phyloP scores from a whole-genome alignment of 1,140 invertebrate species.

The Gryon sp. region DNA sequence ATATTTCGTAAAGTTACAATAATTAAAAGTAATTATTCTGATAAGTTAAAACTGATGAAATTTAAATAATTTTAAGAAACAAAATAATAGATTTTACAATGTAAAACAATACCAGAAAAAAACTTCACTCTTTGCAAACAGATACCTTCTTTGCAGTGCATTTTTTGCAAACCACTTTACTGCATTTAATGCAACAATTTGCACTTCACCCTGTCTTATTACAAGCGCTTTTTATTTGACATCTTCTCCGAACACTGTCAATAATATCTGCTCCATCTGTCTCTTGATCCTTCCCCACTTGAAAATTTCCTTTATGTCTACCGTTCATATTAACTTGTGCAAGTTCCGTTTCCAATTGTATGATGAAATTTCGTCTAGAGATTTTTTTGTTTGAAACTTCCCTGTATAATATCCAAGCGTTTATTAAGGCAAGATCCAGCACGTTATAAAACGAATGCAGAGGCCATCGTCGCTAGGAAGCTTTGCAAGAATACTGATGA shows the following conservation, averaged over 20 bases:
- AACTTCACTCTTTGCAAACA: no score
- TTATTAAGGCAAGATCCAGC: constrained; percentile 65
- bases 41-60: no score
- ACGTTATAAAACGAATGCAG: constrained; percentile 68
- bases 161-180: constrained; percentile 16
- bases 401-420: constrained; percentile 64
- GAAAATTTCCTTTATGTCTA: no score
- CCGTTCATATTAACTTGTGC: no score
- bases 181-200: constrained; percentile 5
- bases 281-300: no score
- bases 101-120: no score
- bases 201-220: constrained; percentile 12
- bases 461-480: constrained; percentile 63
- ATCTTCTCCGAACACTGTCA: no score
- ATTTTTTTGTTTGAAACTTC: not conserved
- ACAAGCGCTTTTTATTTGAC: constrained; percentile 22
- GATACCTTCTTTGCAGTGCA: constrained; percentile 9
- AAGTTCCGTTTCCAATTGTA: constrained; percentile 19
- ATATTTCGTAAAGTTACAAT: no score
- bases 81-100: no score
- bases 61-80: no score
- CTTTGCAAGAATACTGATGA: constrained; percentile 65
- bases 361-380: constrained; percentile 12
- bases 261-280: no score
- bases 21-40: no score